A percentile compares a stretch with the other conserved stretches of the same genome.
Evolutionary conservation across 2,797 vertebrate species (phyloP).

Genomic region (Loris lydekkerianus): DNA sequence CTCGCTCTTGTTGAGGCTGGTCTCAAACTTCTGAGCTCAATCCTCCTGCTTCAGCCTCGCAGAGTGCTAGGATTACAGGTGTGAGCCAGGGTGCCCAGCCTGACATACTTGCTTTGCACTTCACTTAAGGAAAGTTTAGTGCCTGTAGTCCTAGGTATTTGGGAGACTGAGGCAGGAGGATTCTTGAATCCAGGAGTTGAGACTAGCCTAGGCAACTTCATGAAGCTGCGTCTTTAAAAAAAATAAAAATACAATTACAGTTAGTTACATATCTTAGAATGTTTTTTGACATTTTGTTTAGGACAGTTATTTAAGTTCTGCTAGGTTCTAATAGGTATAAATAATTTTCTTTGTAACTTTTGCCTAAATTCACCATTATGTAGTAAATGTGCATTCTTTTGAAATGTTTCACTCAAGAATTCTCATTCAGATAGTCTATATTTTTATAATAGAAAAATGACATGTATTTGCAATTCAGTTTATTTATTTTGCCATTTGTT

Average conservation of each 20-base stretch:
- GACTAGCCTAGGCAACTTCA: neutral
- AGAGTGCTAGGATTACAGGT: no score
- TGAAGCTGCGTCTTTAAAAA: neutral
- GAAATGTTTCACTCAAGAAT: constrained; percentile 4
- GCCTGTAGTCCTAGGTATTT: neutral
- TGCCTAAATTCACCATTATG: neutral
- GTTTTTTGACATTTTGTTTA: constrained; percentile 66
- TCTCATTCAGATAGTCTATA: neutral
- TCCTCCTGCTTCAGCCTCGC: no score
- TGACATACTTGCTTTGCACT: constrained; percentile 24
- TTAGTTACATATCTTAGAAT: constrained; percentile 48
- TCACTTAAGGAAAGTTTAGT: neutral
- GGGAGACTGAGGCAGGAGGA: neutral
- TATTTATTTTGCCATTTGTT: constrained; percentile 59
- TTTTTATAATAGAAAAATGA: constrained; percentile 53
- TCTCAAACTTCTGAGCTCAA: no score
- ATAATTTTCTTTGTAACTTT: neutral
- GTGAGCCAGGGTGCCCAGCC: no score
- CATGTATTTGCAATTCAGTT: neutral
- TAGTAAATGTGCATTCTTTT: neutral
- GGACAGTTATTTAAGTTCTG: neutral
- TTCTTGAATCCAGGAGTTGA: neutral
- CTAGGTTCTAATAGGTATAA: constrained; percentile 12
- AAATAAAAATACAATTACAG: neutral
- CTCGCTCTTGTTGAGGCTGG: no score